These are phyloP conservation scores for Scomber scombrus DNA, from an alignment of 2,113 vertebrate species.

Conservation along the genomic window DNA sequence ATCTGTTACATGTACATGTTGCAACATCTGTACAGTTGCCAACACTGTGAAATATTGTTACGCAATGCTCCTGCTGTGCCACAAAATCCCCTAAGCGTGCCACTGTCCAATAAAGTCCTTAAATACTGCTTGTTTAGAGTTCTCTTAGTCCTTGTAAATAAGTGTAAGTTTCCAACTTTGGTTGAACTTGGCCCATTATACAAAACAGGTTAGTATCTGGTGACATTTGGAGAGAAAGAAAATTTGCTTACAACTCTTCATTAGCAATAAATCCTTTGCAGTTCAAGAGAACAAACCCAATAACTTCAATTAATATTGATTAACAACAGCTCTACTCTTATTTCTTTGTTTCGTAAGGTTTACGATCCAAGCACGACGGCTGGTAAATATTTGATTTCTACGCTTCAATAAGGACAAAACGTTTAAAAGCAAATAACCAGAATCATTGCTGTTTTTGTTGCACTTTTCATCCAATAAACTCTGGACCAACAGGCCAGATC, in stretches of 20 bases:
- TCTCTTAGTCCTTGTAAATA: slow-evolving; percentile 53
- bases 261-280: not conserved
- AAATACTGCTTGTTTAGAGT: slow-evolving; percentile 43
- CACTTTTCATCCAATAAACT: slow-evolving; percentile 36
- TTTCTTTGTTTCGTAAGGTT: not conserved
- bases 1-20: slow-evolving; percentile 59
- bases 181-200: slow-evolving; percentile 28
- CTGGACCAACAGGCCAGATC: slow-evolving; percentile 9
- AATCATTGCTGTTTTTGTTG: slow-evolving; percentile 29
- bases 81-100: slow-evolving; percentile 65
- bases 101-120: slow-evolving; percentile 62
- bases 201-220: slow-evolving; percentile 28
- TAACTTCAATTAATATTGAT: slow-evolving; percentile 5
- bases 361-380: not conserved
- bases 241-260: slow-evolving; percentile 11
- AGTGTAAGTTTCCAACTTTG: slow-evolving; percentile 40
- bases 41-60: slow-evolving; percentile 60
- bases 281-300: slow-evolving; percentile 14
- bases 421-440: slow-evolving; percentile 44
- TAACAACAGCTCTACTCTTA: slow-evolving; percentile 11
- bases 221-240: slow-evolving; percentile 30
- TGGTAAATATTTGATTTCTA: slow-evolving; percentile 19
- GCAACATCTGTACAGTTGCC: slow-evolving; percentile 56
- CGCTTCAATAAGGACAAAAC: slow-evolving; percentile 25
- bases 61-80: slow-evolving; percentile 45